A percentile compares a stretch with the other conserved stretches of the same genome.
Conservation (phyloP, 2,797 vertebrate genomes). For the Sus cebifrons region DNA sequence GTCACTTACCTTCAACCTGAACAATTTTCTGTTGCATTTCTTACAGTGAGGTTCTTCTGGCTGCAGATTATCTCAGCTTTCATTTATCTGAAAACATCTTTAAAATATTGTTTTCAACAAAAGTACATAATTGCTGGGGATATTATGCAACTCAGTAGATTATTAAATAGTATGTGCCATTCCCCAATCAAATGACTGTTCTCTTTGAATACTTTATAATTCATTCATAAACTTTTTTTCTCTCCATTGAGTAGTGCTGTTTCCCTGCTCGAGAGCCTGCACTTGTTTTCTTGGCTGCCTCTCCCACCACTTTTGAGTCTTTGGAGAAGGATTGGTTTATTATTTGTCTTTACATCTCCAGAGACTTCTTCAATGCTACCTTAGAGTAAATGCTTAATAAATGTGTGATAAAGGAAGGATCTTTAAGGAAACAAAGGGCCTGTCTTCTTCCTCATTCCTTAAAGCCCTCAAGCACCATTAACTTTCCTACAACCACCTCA, state of each 20-base stretch:
- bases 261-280: not conserved
- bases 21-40: too few relatives aligned
- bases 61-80: too few relatives aligned
- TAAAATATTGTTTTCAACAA: too few relatives aligned
- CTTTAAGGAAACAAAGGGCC: slow-evolving; percentile 39
- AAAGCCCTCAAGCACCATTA: slow-evolving; percentile 46
- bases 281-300: slow-evolving; percentile 34
- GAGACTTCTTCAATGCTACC: not conserved
- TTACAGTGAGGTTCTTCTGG: too few relatives aligned
- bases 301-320: not conserved
- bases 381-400: slow-evolving; percentile 48
- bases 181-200: not conserved
- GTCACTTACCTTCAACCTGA: too few relatives aligned
- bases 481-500: not conserved
- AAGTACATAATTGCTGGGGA: too few relatives aligned
- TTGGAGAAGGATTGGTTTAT: not conserved
- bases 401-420: slow-evolving; percentile 62
- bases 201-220: not conserved
- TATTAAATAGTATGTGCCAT: not conserved
- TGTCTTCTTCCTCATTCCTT: slow-evolving; percentile 35
- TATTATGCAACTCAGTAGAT: not conserved
- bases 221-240: not conserved
- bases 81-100: too few relatives aligned
- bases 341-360: slow-evolving; percentile 32
- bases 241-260: not conserved